Evolutionary conservation across 1,140 invertebrate species (phyloP), one percentile per base, ranked within the genome.

Genomic region (Holcopasites calliopsidis): DNA sequence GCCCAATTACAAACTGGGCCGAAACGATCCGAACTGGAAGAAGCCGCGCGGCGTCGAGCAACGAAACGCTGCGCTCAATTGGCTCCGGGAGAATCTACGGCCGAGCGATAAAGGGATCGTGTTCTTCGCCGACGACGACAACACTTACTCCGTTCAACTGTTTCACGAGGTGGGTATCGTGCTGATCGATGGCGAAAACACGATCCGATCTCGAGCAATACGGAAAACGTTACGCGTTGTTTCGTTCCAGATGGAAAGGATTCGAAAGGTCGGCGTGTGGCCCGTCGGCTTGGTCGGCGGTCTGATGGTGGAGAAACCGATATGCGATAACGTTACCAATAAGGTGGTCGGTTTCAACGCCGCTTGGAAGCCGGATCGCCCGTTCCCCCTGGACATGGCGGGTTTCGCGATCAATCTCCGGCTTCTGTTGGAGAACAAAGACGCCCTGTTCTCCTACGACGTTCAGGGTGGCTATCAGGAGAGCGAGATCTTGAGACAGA

Each of bases 111-210:
- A 92, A 23, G 97, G 97, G 3, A 94, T 99, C 50, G 95, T 99
- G 0, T 99, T 97, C 92, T 99, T 99, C 92, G 98, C 98, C 90
- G 99, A 99, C 90, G 99, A 99, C 91, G 99, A 99, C 89, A 99
- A 99, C 88, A 96, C 97, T 1, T 99, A 99, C 88, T 95, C 95
- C 77, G 87, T 98, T 23, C 95, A 96, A 88, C 89, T 99, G 47
- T 99, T 99, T 92, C 93, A 96, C 80, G 97, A 99, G 93, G 97
- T 97, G 89, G n/a, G n/a, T n/a, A n/a, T n/a, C n/a, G n/a, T n/a
- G n/a, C n/a, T n/a, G n/a, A n/a, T n/a, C n/a, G n/a, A n/a, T n/a
- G n/a, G n/a, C n/a, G n/a, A n/a, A n/a, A n/a, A n/a, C n/a, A n/a
- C n/a, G n/a, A n/a, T n/a, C n/a, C n/a, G n/a, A n/a, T n/a, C n/a